A percentile compares a stretch with the other conserved stretches of the same genome.
Conservation (phyloP, 2,888 invertebrate species). For the Artemia sinica region DNA sequence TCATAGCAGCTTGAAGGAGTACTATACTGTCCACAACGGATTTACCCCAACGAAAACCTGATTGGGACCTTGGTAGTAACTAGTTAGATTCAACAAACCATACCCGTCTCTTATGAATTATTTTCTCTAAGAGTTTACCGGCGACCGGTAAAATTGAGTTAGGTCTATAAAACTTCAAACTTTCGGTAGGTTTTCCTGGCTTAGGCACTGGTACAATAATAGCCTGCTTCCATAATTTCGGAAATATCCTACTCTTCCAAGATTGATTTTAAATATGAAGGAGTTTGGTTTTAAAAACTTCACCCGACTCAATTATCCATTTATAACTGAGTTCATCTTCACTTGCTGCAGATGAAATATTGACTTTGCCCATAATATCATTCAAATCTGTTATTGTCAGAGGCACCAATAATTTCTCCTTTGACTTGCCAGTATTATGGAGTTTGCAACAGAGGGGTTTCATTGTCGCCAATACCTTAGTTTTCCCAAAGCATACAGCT, state of each 20-base stretch:
- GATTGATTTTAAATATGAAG: background rate
- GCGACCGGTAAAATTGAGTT: background rate
- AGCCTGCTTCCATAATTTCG: background rate
- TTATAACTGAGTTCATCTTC: background rate
- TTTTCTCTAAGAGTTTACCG: too few species aligned
- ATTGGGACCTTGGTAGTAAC: background rate
- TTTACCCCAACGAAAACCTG: background rate
- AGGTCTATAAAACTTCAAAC: background rate
- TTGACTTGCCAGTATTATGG: too few species aligned
- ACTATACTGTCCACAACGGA: too few species aligned
- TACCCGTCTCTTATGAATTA: conserved; percentile 4
- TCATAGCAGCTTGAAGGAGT: too few species aligned
- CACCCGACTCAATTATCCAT: background rate
- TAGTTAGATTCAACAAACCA: conserved; percentile 4
- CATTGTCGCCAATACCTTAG: too few species aligned
- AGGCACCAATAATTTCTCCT: too few species aligned
- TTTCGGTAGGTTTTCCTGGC: background rate
- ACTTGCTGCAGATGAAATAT: background rate
- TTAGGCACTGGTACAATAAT: background rate
- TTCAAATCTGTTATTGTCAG: too few species aligned
- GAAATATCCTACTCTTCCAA: background rate
- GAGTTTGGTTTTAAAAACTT: background rate
- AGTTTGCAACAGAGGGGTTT: too few species aligned
- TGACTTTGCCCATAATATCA: too few species aligned
- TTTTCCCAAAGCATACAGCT: too few species aligned